phyloP scores from a whole-genome alignment of 64 coral and sea anemone species.

The Dendrophyllia cribrosa region DNA sequence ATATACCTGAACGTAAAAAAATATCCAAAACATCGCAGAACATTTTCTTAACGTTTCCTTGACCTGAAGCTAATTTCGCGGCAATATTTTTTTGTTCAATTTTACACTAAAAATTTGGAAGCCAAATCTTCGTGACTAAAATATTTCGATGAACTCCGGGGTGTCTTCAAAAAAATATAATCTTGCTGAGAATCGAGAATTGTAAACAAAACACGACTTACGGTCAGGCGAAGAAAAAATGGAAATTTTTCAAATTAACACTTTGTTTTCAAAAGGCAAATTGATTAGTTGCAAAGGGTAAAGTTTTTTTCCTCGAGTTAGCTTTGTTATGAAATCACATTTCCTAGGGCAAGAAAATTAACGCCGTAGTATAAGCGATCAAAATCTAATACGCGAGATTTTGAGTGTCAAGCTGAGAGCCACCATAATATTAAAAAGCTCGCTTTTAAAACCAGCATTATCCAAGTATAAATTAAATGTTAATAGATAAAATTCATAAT shows the following conservation, averaged over 20 bases:
- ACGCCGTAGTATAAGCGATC: not conserved
- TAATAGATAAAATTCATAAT: conserved; percentile 37
- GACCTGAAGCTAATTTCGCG: conserved; percentile 26
- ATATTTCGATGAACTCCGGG: conserved; percentile 21
- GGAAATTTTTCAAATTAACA: conserved; percentile 17
- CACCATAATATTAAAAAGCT: conserved; percentile 1
- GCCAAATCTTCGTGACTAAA: conserved; percentile 15
- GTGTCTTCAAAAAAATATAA: conserved; percentile 37
- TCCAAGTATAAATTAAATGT: conserved; percentile 9
- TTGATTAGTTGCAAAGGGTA: not conserved
- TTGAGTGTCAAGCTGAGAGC: conserved; percentile 6
- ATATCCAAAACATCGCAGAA: not conserved
- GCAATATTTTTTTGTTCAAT: conserved; percentile 2
- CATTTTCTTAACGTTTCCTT: not conserved
- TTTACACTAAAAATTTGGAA: not conserved
- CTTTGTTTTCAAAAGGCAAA: conserved; percentile 40
- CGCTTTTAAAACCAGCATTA: not conserved
- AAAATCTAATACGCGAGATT: not conserved
- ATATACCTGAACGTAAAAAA: not conserved
- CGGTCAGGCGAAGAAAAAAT: not conserved
- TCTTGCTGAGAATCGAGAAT: conserved; percentile 3
- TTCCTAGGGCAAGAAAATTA: not conserved
- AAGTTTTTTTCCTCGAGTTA: not conserved
- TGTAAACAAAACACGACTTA: conserved; percentile 30
- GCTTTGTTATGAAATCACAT: not conserved